Evolutionary conservation across 2,888 invertebrate species (phyloP), one percentile per base, ranked within the genome.

Genomic region (Agelastica alni): DNA sequence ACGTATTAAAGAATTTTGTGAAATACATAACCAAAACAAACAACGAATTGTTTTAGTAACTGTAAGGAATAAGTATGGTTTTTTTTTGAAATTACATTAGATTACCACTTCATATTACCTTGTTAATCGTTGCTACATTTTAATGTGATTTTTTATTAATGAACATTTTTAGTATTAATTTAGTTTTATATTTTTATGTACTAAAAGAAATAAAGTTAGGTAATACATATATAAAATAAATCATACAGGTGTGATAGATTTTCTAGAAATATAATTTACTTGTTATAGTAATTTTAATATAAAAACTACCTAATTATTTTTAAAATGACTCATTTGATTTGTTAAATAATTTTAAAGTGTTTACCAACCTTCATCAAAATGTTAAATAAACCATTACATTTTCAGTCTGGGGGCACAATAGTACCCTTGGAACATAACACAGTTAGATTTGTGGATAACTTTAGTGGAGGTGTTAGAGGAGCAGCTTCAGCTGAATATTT

Each of bases 381-480:
- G 22, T 22, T 22, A 7, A 26, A 2, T 26, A 26, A 26, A 26
- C 6, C 6, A 2, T 26, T 26, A 46, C n/a, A n/a, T 63, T 79
- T 79, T 22, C 76, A 90, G 91, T 96, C 96, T 56, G 98, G 98
- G 30, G 98, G 98, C 48, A 99, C 98, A 3, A 94, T 93, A 28
- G 93, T 97, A 3, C 98, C 98, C 0, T 76, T 99, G 51, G 99
- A 99, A 74, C 93, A 94, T 75, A 93, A 96, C 74, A 96, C 97
- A 0, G 99, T 99, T 1, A 85, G 99, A 44, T 99, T 93, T 78
- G 95, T 99, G 49, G 99, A 99, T 77, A 99, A 99, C 81, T 99
- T 99, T 78, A 98, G 97, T 76, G 93, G 95, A 12, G 99, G 99
- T 37, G 94, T 91, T 0, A 83, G 98, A 61, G 99, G 99, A 14